phyloP scores from a whole-genome alignment of 2,113 vertebrate genomes.

The Tinamus guttatus region DNA sequence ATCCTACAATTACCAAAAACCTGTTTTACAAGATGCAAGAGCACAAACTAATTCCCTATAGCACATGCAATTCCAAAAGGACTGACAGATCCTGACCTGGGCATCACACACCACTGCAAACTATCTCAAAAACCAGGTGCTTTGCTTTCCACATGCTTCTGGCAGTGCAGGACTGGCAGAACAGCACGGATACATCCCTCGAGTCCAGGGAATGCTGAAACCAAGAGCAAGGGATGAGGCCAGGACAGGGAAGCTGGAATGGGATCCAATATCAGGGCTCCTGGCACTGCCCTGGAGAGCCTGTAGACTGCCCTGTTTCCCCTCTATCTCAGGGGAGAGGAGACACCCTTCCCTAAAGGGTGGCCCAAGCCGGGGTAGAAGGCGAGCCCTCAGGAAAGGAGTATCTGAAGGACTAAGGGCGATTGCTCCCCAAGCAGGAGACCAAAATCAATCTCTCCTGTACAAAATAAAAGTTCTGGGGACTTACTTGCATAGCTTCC shows the following conservation, averaged over 20 bases:
- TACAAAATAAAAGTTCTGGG: neutral
- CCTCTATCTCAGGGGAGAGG: neutral
- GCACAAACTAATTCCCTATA: neutral
- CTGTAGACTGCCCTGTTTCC: neutral
- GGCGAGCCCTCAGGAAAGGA: neutral
- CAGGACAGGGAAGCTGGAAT: neutral
- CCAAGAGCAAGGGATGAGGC: neutral
- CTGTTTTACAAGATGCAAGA: neutral
- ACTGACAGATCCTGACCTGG: neutral
- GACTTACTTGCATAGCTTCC: neutral
- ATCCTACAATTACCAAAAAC: neutral
- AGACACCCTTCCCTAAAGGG: neutral
- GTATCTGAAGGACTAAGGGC: neutral
- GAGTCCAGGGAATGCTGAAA: neutral
- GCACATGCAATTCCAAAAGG: neutral
- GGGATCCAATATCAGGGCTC: neutral
- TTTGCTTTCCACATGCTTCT: accelerated
- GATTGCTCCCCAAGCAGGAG: neutral
- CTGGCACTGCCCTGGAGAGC: neutral
- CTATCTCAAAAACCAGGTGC: accelerated
- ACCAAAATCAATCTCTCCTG: neutral
- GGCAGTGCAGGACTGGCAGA: neutral
- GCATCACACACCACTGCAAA: accelerated
- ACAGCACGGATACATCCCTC: neutral
- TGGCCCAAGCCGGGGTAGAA: neutral